Evolutionary conservation across 2,888 invertebrate species (phyloP).

Genomic region (Bibio marci): DNA sequence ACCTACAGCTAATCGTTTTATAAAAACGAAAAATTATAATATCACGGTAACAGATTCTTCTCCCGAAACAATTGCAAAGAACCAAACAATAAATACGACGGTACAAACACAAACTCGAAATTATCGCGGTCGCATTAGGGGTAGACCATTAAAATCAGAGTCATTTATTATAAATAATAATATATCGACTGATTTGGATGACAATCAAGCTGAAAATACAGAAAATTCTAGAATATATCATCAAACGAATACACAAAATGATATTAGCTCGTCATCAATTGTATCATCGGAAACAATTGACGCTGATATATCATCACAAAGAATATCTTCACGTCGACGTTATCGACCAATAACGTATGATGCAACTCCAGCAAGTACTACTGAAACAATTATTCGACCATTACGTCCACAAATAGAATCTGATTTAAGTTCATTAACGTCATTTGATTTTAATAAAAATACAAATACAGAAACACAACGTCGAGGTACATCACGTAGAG

Average conservation of each 20-base stretch:
- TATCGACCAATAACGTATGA: neutral
- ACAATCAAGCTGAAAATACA: neutral
- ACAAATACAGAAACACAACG: neutral
- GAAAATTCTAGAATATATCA: too few relatives aligned
- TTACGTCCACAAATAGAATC: conserved; percentile 1
- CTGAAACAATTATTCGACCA: neutral
- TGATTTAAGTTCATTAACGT: conserved; percentile 6
- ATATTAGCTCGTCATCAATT: too few relatives aligned
- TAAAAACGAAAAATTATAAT: too few relatives aligned
- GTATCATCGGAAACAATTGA: too few relatives aligned
- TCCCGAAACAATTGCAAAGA: too few relatives aligned
- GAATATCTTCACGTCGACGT: neutral
- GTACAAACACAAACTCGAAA: too few relatives aligned
- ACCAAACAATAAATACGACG: too few relatives aligned
- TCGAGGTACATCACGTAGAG: neutral
- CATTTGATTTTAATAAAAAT: conserved; percentile 3
- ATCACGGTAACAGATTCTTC: too few relatives aligned
- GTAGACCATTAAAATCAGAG: too few relatives aligned
- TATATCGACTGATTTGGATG: neutral
- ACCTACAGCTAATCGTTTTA: neutral
- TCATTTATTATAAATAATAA: too few relatives aligned
- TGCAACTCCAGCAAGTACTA: neutral
- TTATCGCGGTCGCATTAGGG: neutral
- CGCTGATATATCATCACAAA: too few relatives aligned
- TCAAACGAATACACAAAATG: too few relatives aligned